phyloP scores from a whole-genome alignment of 2,888 invertebrate genomes.

The Oasisia sp. region DNA sequence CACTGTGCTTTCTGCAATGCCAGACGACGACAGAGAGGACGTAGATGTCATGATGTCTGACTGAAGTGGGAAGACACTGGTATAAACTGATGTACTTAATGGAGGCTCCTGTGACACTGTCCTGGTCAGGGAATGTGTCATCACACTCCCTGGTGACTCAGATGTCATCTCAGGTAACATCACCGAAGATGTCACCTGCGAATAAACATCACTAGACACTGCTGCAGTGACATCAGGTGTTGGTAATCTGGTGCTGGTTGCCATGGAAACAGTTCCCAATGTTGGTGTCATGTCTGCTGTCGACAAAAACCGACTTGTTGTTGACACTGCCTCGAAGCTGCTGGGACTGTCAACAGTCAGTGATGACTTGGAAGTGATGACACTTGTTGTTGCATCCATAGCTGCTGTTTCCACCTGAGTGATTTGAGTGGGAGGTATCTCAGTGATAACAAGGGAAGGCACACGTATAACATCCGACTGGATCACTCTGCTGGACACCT shows the following conservation, averaged over 20 bases:
- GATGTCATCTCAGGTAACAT: neutral
- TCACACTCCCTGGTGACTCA: neutral
- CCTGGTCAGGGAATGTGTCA: neutral
- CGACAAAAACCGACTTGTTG: neutral
- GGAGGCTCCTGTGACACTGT: neutral
- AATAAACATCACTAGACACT: neutral
- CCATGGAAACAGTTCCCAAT: neutral
- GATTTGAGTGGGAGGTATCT: neutral
- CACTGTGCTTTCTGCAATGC: too few relatives aligned
- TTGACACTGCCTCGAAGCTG: neutral
- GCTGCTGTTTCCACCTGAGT: neutral
- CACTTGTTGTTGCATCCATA: neutral
- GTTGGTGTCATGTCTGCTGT: neutral
- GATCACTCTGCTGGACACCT: neutral
- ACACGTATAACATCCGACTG: neutral
- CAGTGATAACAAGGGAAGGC: neutral
- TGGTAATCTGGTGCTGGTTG: neutral
- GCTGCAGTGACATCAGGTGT: constrained; percentile 6
- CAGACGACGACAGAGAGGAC: neutral
- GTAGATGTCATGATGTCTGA: neutral
- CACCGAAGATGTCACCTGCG: neutral
- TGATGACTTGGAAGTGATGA: neutral
- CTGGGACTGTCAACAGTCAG: neutral
- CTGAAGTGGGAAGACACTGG: neutral
- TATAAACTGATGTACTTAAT: neutral